A percentile compares a stretch with the other conserved stretches of the same genome.
Evolutionary conservation across 2,113 vertebrate species (phyloP).

Genomic region (Percina caprodes): DNA sequence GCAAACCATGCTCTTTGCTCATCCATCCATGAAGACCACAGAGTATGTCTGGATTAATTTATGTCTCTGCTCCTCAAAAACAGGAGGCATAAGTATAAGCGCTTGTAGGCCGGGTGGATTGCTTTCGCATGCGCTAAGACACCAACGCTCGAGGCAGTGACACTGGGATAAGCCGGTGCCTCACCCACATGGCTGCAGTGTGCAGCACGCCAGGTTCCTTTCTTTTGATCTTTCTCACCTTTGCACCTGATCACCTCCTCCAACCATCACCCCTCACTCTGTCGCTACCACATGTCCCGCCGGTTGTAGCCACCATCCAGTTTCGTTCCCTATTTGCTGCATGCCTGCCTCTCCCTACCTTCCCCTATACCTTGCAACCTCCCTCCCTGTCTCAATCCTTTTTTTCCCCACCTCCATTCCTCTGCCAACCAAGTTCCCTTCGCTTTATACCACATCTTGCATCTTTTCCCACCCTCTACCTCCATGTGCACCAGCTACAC

Average conservation of each 20-base stretch:
- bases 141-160: conserved; percentile 32
- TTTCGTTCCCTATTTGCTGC: conserved; percentile 40
- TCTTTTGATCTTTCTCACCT: conserved; percentile 29
- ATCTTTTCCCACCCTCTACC: neutral
- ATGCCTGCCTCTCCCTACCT: conserved; percentile 52
- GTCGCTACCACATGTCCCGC: conserved; percentile 32
- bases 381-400: conserved; percentile 23
- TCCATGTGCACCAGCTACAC: conserved; percentile 42
- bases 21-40: conserved; percentile 32
- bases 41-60: conserved; percentile 49
- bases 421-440: neutral
- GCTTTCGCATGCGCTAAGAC: conserved; percentile 10
- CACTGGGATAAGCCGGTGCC: conserved; percentile 66
- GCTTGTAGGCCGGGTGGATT: conserved; percentile 25
- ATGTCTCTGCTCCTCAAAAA: conserved; percentile 42
- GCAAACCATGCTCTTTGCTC: conserved; percentile 50
- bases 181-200: conserved; percentile 82
- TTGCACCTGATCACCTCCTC: conserved; percentile 32
- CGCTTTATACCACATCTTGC: conserved; percentile 1
- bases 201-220: conserved; percentile 58
- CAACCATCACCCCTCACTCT: conserved; percentile 28
- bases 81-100: conserved; percentile 34
- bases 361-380: conserved; percentile 49
- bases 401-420: conserved; percentile 23
- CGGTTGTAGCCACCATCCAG: conserved; percentile 2